phyloP scores from a whole-genome alignment of 1,140 invertebrate genomes.

The Lepidurus couesii region DNA sequence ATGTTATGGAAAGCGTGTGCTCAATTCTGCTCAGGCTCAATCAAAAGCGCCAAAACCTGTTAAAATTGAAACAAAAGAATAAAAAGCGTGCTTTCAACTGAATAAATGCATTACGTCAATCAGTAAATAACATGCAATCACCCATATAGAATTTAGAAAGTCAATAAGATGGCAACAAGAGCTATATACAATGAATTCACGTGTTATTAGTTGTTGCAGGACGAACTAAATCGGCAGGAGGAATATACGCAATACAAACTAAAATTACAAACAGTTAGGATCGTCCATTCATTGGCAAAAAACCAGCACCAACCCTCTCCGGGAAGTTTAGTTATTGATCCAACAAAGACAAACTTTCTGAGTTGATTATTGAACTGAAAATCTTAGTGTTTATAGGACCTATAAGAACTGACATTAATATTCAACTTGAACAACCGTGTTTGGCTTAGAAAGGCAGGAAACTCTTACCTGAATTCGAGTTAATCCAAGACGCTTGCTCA shows the following conservation, averaged over 20 bases:
- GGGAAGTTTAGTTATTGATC: background rate
- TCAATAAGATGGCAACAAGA: no score
- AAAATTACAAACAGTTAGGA: background rate
- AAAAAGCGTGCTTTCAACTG: constrained; percentile 8
- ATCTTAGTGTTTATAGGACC: background rate
- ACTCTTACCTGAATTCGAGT: background rate
- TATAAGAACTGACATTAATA: background rate
- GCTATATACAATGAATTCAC: no score
- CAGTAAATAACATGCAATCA: background rate
- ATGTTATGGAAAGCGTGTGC: constrained; percentile 14
- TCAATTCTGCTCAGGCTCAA: constrained; percentile 14
- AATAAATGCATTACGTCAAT: background rate
- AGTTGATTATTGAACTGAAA: background rate
- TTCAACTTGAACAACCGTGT: background rate
- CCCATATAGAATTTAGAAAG: background rate
- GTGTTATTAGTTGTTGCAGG: no score
- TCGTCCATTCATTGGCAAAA: background rate
- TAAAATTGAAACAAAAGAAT: background rate
- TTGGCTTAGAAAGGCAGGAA: background rate
- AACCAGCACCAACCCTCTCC: background rate
- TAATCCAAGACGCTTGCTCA: background rate
- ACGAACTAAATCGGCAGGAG: no score
- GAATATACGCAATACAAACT: background rate
- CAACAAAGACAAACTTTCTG: background rate
- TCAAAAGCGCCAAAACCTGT: constrained; percentile 14